Base-by-base conservation (phyloP, 1,140 invertebrate species). In the Pogonus chalceus region DNA sequence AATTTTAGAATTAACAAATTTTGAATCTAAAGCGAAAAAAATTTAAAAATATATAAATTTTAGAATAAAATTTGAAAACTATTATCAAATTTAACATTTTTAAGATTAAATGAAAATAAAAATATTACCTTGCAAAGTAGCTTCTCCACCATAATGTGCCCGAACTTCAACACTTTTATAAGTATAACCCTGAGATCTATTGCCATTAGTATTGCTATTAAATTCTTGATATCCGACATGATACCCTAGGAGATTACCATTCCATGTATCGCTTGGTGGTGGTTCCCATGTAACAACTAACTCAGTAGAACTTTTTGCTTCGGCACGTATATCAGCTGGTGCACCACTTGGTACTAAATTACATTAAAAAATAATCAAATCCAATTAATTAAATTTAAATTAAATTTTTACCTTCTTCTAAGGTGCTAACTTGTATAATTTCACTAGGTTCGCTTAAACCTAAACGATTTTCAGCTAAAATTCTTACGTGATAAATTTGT, bases 181-280 rank as follows among this genome's bases (percentile, higher is more conserved):
- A 20, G 78, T 82, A 65, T 84, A 86, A 2, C 78, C 79, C 23
- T 70, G 67, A 12, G 71, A 65, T 23, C 67, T 65, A 7, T 52
- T 22, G 56, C 67, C 63, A 37, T 67, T 62, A 39, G 54, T 55
- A 56, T 69, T 68, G 46, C 67, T 65, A 51, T 73, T 68, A 24
- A 79, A 74, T 67, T 81, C 84, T 69, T 88, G 85, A 73, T 92
- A 95, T 48, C 92, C 92, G 7, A 96, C 84, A 65, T 96, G 92
- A 69, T 96, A 97, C 16, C 93, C 93, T 1, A 91, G 78, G 58
- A 96, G 82, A 58, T 89, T 87, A 12, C 93, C 94, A 70, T 96
- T 94, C 83, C 88, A 91, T 49, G 89, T 76, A 66, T 92, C 87
- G 58, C 84, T 76, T 56, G 84, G 80, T 12, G 93, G 92, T 10